Conservation (phyloP, 2,797 vertebrate species). For the Paratrypauchen microcephalus region DNA sequence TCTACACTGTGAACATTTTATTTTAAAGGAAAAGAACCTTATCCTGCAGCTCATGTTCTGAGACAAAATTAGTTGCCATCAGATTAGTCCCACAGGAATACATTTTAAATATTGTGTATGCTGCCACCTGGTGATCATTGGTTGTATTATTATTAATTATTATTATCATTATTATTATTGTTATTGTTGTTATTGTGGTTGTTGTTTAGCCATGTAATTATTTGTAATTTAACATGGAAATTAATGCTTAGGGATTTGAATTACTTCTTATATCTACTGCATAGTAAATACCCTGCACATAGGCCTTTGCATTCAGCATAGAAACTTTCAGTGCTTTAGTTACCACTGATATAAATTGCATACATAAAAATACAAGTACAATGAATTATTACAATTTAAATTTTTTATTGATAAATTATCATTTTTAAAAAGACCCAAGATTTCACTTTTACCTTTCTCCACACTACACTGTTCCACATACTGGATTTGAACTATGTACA, state of each 20-base stretch:
- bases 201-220: not conserved
- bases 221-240: not conserved
- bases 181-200: too few relatives aligned
- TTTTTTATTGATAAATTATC: constrained; percentile 86
- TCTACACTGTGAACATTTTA: constrained; percentile 26
- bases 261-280: not conserved
- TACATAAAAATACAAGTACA: not conserved
- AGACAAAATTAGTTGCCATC: not conserved
- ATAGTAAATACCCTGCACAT: too few relatives aligned
- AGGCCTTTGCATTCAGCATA: too few relatives aligned
- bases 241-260: not conserved
- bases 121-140: not conserved
- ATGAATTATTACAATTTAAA: constrained; percentile 33
- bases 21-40: not conserved
- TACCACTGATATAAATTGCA: not conserved
- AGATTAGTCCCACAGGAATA: not conserved
- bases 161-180: too few relatives aligned
- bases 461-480: constrained; percentile 62
- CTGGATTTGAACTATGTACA: constrained; percentile 76
- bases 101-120: constrained; percentile 1
- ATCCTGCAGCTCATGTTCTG: not conserved
- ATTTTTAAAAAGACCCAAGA: constrained; percentile 81
- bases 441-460: constrained; percentile 58
- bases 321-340: too few relatives aligned
- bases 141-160: not conserved